These are phyloP conservation scores for Charina bottae DNA, from an alignment of 2,113 vertebrate species.

Conservation along the genomic window DNA sequence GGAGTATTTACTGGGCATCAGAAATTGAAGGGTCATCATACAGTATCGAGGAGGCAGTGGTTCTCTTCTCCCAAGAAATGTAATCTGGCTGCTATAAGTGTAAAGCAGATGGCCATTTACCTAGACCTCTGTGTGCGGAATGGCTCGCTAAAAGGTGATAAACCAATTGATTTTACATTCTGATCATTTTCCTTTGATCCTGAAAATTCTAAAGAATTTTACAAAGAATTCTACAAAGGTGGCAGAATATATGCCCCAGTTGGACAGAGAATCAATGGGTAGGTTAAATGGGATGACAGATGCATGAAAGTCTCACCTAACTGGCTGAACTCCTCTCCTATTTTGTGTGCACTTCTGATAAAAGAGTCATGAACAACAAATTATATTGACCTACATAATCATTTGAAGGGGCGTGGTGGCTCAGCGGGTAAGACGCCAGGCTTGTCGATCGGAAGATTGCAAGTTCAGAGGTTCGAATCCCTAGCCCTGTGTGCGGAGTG, in stretches of 20 bases:
- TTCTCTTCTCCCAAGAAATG: neutral
- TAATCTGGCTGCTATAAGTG: neutral
- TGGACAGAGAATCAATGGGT: neutral
- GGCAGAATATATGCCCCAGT: neutral
- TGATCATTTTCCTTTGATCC: neutral
- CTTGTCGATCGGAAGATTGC: no score
- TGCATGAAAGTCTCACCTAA: neutral
- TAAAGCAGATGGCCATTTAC: neutral
- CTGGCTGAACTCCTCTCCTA: neutral
- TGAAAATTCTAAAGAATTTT: no score
- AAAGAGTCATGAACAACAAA: neutral
- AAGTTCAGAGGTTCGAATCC: no score
- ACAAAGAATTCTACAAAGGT: neutral
- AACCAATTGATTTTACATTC: neutral
- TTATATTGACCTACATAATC: neutral
- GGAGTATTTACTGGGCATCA: neutral
- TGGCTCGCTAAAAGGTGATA: neutral
- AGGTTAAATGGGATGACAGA: neutral
- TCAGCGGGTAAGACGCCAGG: no score
- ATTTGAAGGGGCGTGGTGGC: no score
- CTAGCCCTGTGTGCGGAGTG: no score
- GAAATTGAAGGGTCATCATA: neutral
- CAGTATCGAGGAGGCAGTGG: neutral
- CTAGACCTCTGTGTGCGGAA: neutral
- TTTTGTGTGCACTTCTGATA: neutral